Base-by-base conservation (phyloP, 1,140 invertebrate genomes). In the Parasteatoda tepidariorum region DNA sequence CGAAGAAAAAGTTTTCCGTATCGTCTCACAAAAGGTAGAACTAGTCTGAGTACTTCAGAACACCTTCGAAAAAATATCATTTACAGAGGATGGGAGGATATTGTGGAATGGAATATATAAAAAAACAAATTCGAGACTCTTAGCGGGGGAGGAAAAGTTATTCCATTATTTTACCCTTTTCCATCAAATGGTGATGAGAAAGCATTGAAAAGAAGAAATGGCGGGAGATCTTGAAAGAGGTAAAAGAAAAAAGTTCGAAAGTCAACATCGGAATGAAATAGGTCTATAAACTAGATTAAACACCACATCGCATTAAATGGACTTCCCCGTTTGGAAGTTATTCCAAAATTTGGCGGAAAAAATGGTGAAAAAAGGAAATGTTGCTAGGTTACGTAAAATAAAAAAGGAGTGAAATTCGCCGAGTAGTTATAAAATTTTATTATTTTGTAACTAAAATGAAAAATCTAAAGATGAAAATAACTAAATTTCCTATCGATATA, bases 221-320 rank as follows among this genome's bases (percentile, higher is more conserved):
- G 30, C 15, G 18, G 41, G 13, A 41, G 26, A 38, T 22, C 24
- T 28, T 1, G 11, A n/a, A 13, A 4, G 6, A 24, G 34, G 3
- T 3, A 26, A 41, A 41, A 68, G 33, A 41, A 68, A 68, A 48
- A 30, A 24, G 9, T 61, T 28, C 28, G 18, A 78, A 33, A 67
- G 74, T 30, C 24, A 76, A 76, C 59, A 76, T 64, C 30, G n/a
- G 30, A 38, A 66, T 67, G 62, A 67, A 78, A 78, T 55, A 78
- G 62, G 61, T 82, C 78, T 70, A 82, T 82, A 82, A 82, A 82
- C 48, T 71, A 82, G 78, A 82, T 82, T 82, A 82, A 82, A 82
- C 78, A n/a, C n/a, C n/a, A 82, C 78, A 82, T 82, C 66, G 26
- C 78, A 82, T 82, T 82, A 70, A 82, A 61, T 70, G 78, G 75